These are phyloP conservation scores for Bellardia pandia DNA, from an alignment of 2,888 invertebrate species.

Conservation along the genomic window DNA sequence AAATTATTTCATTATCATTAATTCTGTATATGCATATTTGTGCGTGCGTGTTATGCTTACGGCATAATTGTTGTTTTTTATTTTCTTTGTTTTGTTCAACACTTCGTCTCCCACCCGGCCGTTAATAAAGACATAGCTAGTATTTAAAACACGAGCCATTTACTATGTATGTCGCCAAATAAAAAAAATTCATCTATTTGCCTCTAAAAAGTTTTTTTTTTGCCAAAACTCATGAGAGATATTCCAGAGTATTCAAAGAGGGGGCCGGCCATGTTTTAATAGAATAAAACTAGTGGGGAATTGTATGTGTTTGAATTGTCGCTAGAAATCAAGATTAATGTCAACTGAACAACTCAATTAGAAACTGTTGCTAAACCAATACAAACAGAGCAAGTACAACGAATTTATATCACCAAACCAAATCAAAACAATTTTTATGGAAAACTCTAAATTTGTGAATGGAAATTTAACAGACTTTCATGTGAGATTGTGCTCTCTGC, in stretches of 20 bases:
- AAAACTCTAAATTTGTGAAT: too few species aligned
- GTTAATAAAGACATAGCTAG: background rate
- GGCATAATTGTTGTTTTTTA: constrained; percentile 15
- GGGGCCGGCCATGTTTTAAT: background rate
- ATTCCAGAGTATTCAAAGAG: background rate
- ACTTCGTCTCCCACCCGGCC: background rate
- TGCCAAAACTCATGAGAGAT: background rate
- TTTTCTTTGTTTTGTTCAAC: background rate
- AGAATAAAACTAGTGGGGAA: background rate
- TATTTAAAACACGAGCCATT: constrained; percentile 22
- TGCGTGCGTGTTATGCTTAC: constrained; percentile 5
- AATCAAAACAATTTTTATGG: too few species aligned
- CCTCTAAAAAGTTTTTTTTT: background rate
- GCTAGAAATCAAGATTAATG: too few species aligned
- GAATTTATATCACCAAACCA: too few species aligned
- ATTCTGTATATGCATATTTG: background rate
- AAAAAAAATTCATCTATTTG: too few species aligned
- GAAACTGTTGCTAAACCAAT: too few species aligned
- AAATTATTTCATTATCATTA: background rate
- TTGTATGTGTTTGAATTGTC: background rate
- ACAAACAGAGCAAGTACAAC: too few species aligned
- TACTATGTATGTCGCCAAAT: background rate
- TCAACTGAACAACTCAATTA: too few species aligned
- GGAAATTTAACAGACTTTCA: too few species aligned
- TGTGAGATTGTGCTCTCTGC: too few species aligned